A percentile compares a stretch with the other conserved stretches of the same genome.
Evolutionary conservation across 2,113 vertebrate genomes (phyloP).

Genomic region (Entosphenus tridentatus): DNA sequence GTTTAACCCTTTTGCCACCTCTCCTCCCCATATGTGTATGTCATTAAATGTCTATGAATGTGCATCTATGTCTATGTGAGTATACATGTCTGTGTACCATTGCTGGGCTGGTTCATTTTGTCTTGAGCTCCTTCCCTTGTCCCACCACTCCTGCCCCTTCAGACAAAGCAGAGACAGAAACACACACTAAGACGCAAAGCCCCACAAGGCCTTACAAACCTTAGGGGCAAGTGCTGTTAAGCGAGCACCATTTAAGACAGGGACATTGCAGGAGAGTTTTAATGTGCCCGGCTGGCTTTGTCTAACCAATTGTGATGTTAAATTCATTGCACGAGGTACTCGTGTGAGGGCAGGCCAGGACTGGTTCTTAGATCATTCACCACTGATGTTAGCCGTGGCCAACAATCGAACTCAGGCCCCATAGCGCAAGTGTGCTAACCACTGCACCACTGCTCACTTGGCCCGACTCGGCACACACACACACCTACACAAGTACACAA

Average conservation of each 20-base stretch:
- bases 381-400: too few relatives aligned
- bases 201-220: background rate
- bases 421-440: too few relatives aligned
- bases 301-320: background rate
- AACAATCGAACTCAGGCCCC: too few relatives aligned
- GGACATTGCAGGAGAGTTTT: background rate
- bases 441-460: too few relatives aligned
- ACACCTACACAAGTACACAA: too few relatives aligned
- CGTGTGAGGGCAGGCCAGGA: too few relatives aligned
- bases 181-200: background rate
- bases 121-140: background rate
- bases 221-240: background rate
- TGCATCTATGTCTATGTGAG: background rate
- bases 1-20: background rate
- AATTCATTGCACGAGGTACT: background rate
- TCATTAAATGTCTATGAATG: background rate
- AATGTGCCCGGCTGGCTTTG: background rate
- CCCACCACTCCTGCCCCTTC: background rate
- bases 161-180: background rate
- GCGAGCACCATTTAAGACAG: background rate
- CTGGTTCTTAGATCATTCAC: too few relatives aligned
- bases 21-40: background rate
- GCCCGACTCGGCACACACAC: too few relatives aligned
- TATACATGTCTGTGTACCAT: background rate
- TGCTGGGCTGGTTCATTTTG: background rate